Conservation (phyloP, 2,797 vertebrate species). For the Acanthurus lineatus region DNA sequence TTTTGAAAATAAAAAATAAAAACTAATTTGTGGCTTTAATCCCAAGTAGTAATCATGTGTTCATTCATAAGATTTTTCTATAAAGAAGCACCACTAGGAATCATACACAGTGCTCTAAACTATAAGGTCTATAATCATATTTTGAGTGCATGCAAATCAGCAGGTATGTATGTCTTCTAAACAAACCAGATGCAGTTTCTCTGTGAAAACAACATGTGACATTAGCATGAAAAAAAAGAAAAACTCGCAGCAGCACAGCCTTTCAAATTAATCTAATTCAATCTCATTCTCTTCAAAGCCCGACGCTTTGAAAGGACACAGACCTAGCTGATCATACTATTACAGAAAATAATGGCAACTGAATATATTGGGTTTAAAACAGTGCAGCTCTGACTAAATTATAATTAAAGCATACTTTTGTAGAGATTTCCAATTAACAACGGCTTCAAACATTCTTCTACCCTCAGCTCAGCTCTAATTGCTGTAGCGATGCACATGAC, state of each 20-base stretch:
- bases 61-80: background rate
- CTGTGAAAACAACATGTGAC: slow-evolving; percentile 68
- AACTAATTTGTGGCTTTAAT: background rate
- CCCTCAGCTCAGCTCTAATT: slow-evolving; percentile 85
- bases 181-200: slow-evolving; percentile 69
- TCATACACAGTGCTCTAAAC: background rate
- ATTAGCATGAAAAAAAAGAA: slow-evolving; percentile 82
- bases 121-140: slow-evolving; percentile 25
- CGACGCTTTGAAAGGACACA: slow-evolving; percentile 84
- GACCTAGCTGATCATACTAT: slow-evolving; percentile 83
- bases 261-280: slow-evolving; percentile 87
- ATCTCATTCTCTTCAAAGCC: slow-evolving; percentile 85
- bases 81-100: background rate
- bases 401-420: slow-evolving; percentile 89
- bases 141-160: slow-evolving; percentile 43
- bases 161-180: slow-evolving; percentile 60
- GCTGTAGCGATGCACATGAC: slow-evolving; percentile 85
- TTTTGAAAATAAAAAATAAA: background rate
- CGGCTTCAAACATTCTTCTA: slow-evolving; percentile 87
- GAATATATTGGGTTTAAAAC: slow-evolving; percentile 86
- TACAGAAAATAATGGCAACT: slow-evolving; percentile 81
- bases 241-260: slow-evolving; percentile 69
- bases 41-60: background rate
- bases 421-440: slow-evolving; percentile 88
- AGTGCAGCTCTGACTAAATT: slow-evolving; percentile 84